Evolutionary conservation across 2,113 vertebrate genomes (phyloP).

Genomic region (Asarcornis scutulata): DNA sequence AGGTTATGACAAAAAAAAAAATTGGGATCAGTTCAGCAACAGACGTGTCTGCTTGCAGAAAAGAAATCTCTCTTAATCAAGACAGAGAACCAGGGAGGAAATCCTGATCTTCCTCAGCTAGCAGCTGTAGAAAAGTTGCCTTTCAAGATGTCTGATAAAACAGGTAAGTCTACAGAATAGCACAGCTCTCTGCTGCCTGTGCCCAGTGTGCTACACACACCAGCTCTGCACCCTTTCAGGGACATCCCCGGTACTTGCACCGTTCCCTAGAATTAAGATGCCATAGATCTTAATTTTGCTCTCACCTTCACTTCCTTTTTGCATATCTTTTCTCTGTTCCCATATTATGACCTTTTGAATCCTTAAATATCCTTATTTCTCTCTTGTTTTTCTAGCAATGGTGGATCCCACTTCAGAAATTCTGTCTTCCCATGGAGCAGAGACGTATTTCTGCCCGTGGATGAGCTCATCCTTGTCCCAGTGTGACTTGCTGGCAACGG

Average conservation of each 20-base stretch:
- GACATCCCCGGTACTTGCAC: neutral
- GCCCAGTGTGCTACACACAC: too few species aligned
- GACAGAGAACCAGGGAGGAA: neutral
- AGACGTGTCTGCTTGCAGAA: neutral
- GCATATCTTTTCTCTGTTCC: neutral
- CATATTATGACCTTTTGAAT: neutral
- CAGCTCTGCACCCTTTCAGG: neutral
- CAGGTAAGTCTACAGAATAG: neutral
- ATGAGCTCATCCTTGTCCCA: neutral
- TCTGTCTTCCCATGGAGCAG: neutral
- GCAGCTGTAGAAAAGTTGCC: neutral
- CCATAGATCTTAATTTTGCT: neutral
- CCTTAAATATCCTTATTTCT: neutral
- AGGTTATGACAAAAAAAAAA: neutral
- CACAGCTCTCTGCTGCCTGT: neutral
- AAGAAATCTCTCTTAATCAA: neutral
- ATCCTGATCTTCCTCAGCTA: neutral
- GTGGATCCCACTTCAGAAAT: neutral
- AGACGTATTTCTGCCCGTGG: neutral
- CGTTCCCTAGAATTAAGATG: neutral
- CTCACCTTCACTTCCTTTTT: neutral
- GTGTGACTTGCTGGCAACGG: neutral
- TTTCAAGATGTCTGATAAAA: neutral
- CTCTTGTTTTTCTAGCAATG: neutral
- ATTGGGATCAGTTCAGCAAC: neutral